Evolutionary conservation across 92 coral and sea anemone genomes (phyloP), one percentile per base, ranked within the genome.

Genomic region (Phymanthus crucifer): DNA sequence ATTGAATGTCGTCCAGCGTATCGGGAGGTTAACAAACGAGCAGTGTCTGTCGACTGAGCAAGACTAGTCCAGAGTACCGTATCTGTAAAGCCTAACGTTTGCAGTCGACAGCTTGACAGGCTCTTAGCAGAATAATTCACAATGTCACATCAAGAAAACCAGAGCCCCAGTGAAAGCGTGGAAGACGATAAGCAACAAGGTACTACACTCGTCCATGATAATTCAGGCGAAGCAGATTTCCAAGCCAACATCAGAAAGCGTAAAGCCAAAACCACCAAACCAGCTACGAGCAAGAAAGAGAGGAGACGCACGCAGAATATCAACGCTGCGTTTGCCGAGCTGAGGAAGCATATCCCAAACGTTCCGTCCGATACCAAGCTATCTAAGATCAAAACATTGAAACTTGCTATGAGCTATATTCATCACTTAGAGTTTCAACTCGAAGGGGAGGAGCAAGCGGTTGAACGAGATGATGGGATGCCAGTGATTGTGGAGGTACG

Each of bases 341-440:
- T 96, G 75, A 89, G 99, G 74, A 96, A 91, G 56, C 97, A 94
- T 83, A 96, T 96, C 43, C 99, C 99, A 1, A 96, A 96, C 73
- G 99, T 96, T 26, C 99, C 99, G 58, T 90, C 98, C 71, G 99
- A 96, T 88, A 96, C 99, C 33, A 96, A 96, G 87, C 80, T 96
- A 71, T 96, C 99, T 26, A 96, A 96, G 92, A 96, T 96, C 86
- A 96, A 96, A 81, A 96, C 99, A 56, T 84, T 96, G 86, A 94
- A 94, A 73, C 89, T 96, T 18, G 99, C 99, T 24, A 96, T 96
- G 93, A 96, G 99, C 76, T 96, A 96, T 61, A 96, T 96, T 71
- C 98, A 94, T 83, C 97, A 96, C 84, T 89, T 96, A 78, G 94
- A 94, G 79, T 86, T 90, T 78, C 91, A 93, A 76, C 86, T 96